Evolutionary conservation across 2,113 vertebrate genomes (phyloP).

Genomic region (Ophiodon elongatus): DNA sequence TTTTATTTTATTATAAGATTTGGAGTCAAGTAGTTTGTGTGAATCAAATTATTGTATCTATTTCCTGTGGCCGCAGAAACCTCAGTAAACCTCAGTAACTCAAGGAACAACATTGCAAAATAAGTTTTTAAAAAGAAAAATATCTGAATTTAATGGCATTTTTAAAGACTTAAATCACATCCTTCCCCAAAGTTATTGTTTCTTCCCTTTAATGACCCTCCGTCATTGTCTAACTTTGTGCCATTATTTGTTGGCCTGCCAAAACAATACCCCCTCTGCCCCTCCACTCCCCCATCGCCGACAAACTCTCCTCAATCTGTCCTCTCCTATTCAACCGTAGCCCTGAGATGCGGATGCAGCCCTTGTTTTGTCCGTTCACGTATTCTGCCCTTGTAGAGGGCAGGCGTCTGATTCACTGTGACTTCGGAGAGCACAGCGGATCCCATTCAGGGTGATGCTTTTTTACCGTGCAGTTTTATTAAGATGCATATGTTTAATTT

Average conservation of each 20-base stretch:
- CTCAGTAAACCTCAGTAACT: not conserved
- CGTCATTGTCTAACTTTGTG: slow-evolving; percentile 68
- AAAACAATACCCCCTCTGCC: slow-evolving; percentile 67
- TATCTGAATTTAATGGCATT: slow-evolving; percentile 49
- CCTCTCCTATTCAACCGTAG: slow-evolving; percentile 63
- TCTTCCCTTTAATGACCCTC: slow-evolving; percentile 52
- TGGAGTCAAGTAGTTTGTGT: not conserved
- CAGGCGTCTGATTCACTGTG: slow-evolving; percentile 54
- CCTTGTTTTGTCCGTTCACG: slow-evolving; percentile 39
- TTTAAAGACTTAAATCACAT: slow-evolving; percentile 67
- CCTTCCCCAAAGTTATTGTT: slow-evolving; percentile 34
- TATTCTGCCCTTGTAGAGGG: slow-evolving; percentile 43
- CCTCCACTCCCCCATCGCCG: slow-evolving; percentile 23
- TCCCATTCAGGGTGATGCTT: slow-evolving; percentile 27
- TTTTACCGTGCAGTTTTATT: slow-evolving; percentile 61
- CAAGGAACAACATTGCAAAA: slow-evolving; percentile 1
- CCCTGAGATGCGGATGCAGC: slow-evolving; percentile 57
- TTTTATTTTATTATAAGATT: not conserved
- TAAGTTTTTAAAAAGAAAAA: slow-evolving; percentile 16
- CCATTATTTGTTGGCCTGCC: slow-evolving; percentile 58
- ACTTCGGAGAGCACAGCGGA: slow-evolving; percentile 50
- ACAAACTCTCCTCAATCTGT: slow-evolving; percentile 75
- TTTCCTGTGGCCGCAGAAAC: slow-evolving; percentile 14
- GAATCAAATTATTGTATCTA: not conserved
- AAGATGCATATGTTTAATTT: slow-evolving; percentile 78